Base-by-base conservation (phyloP, 1,140 invertebrate species). In the Heliconius hermathena region DNA sequence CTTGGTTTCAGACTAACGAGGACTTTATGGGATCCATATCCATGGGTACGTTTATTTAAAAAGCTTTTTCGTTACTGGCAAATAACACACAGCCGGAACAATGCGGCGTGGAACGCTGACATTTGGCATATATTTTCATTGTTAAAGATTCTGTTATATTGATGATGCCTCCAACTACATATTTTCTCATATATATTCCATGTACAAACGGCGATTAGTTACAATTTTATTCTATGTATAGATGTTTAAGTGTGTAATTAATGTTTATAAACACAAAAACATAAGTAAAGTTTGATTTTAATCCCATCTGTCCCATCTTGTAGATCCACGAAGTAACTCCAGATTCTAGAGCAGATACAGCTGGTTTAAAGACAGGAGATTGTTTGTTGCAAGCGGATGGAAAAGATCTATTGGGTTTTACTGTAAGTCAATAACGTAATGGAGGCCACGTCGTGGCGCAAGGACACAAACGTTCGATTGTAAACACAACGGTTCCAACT, bases 1-100 rank as follows among this genome's bases (percentile, higher is more conserved):
- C 95, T 95, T 11, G 96, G 96, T 3, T 96, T 97, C 87, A 95
- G 96, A 80, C 89, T 97, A 38, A 96, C 96, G 0, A 95, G 96
- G 78, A 96, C 96, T 0, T 95, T 96, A 75, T 97, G 96, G 96
- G 96, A 97, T 89, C 96, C 96, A 0, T 97, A 97, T 92, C 96
- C 96, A 16, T 97, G 96, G 96, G 95, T 96, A 73, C 90, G 92
- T 52, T 6, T 52, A 20, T 52, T 52, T 46, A 46, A 4, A 46
- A 46, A 46, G 16, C 41, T 46, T 1, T 46, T 46, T 46, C 41
- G 41, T 46, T 46, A 46, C 16, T 46, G 13, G 16, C 41, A 46
- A 16, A 46, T 4, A 46, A 46, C 13, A 46, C 13, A 46, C 41
- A 46, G 41, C 13, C 13, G 13, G 41, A 46, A 13, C 13, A 46